phyloP scores from a whole-genome alignment of 2,797 vertebrate species.

The Myotis pilosus region DNA sequence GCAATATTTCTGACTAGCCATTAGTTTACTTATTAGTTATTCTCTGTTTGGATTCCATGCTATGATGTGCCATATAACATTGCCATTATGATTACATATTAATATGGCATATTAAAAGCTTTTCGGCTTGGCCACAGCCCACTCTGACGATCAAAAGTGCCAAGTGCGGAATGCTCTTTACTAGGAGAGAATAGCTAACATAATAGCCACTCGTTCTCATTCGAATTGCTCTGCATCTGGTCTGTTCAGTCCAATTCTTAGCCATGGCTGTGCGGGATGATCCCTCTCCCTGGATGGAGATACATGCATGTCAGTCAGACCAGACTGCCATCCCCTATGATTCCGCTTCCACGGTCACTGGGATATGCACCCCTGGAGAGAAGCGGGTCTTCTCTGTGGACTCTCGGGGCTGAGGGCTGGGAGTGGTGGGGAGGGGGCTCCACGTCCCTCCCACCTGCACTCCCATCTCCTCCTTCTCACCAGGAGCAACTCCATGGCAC shows the following conservation, averaged over 20 bases:
- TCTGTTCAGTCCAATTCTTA: not conserved
- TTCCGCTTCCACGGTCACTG: rapidly evolving
- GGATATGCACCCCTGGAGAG: not conserved
- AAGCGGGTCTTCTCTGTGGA: not conserved
- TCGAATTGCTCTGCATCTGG: rapidly evolving
- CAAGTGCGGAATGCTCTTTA: not conserved
- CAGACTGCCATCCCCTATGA: not conserved
- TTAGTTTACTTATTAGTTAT: constrained; percentile 20
- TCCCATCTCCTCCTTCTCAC: not conserved
- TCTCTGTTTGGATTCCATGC: not conserved
- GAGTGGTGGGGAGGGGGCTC: no score
- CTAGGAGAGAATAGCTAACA: not conserved
- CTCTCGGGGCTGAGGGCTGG: not conserved
- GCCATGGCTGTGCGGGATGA: not conserved
- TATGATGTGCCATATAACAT: not conserved
- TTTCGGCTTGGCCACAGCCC: not conserved
- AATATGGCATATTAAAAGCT: rapidly evolving
- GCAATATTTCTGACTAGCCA: constrained; percentile 31
- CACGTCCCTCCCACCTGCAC: rapidly evolving
- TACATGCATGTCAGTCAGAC: rapidly evolving
- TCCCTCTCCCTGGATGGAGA: not conserved
- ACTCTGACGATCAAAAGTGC: not conserved
- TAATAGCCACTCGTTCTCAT: not conserved
- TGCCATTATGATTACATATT: not conserved
- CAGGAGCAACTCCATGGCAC: not conserved